These are phyloP conservation scores for Daubentonia madagascariensis DNA, from an alignment of 2,113 vertebrate species.

Conservation along the genomic window DNA sequence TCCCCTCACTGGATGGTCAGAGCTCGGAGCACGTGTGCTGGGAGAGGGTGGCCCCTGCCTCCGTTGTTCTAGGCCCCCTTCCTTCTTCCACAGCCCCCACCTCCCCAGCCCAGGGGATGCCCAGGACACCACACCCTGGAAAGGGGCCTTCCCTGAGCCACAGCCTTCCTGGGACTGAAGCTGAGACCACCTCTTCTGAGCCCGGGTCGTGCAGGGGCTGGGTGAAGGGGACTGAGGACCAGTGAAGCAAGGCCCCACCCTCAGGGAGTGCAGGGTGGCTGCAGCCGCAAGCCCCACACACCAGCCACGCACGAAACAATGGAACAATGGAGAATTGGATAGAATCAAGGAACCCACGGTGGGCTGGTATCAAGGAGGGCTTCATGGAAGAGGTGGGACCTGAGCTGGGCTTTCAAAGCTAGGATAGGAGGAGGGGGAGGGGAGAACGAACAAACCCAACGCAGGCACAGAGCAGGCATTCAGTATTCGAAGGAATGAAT, in stretches of 20 bases:
- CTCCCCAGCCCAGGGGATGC: background rate
- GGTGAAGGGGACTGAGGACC: background rate
- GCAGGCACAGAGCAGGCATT: background rate
- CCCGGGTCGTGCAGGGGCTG: background rate
- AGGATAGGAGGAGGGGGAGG: background rate
- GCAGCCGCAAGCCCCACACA: background rate
- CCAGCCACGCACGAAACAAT: background rate
- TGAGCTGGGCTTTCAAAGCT: background rate
- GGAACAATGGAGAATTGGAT: background rate
- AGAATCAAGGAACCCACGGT: background rate
- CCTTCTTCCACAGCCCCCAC: background rate
- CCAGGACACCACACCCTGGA: accelerated
- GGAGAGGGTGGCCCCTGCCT: background rate
- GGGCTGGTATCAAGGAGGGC: background rate
- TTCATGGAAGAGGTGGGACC: background rate
- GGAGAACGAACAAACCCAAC: background rate
- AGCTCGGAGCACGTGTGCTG: accelerated
- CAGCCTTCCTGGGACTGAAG: background rate
- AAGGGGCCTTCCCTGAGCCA: background rate
- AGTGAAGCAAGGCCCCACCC: background rate
- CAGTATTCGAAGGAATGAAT: background rate
- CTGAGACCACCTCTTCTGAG: background rate
- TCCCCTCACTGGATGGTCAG: background rate
- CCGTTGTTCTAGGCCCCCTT: background rate
- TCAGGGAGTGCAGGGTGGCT: background rate